Conservation (phyloP, 2,113 vertebrate genomes). For the Megatriorchis doriae region DNA sequence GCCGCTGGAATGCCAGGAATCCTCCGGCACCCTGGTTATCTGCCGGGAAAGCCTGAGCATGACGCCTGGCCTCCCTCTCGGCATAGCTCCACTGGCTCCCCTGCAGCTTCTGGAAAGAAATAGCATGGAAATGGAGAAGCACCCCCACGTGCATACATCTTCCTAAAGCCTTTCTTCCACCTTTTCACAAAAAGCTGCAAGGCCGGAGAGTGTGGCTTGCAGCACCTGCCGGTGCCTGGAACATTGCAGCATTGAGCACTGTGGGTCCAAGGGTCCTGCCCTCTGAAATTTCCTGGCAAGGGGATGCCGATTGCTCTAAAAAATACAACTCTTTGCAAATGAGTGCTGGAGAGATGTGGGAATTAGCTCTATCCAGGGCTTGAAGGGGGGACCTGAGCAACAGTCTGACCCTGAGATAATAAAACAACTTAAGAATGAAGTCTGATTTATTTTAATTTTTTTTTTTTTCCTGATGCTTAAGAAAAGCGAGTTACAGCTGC, state of each 20-base stretch:
- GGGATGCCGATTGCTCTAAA: background rate
- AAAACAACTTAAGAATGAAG: background rate
- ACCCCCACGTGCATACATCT: background rate
- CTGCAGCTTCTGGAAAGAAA: background rate
- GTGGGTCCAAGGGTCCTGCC: accelerated
- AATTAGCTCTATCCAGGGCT: background rate
- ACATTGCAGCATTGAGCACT: background rate
- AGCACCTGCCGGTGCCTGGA: accelerated
- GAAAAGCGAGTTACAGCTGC: accelerated
- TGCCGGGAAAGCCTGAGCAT: background rate
- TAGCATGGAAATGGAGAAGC: background rate
- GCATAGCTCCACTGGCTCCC: background rate
- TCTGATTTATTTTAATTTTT: background rate
- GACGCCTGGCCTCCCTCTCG: background rate
- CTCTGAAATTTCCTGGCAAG: background rate
- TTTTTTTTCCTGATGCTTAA: background rate
- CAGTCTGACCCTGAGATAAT: background rate
- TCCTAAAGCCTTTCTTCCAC: background rate
- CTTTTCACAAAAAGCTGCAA: accelerated
- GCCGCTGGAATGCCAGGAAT: conserved; percentile 56
- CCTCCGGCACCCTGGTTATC: background rate
- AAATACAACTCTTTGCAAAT: background rate
- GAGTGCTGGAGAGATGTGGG: background rate
- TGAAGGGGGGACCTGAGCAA: background rate
- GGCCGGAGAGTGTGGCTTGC: accelerated